A percentile compares a stretch with the other conserved stretches of the same genome.
phyloP scores from a whole-genome alignment of 1,140 invertebrate species.

The Octopus sinensis region DNA sequence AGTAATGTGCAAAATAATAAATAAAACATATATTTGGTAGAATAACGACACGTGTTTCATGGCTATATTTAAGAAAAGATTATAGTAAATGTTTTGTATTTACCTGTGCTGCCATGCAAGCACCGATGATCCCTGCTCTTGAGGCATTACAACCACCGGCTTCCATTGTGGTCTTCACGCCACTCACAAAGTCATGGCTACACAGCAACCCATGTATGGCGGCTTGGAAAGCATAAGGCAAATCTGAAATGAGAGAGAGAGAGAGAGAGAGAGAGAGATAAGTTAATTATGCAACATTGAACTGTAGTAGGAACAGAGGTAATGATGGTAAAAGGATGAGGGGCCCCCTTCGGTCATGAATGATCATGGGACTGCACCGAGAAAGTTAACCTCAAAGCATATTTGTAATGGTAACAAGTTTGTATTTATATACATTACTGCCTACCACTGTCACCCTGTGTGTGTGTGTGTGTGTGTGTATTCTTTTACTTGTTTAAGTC shows the following conservation, averaged over 20 bases:
- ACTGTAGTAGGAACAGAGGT: background rate
- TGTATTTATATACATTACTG: too few relatives aligned
- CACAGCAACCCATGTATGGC: conserved; percentile 43
- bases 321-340: background rate
- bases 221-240: conserved; percentile 47
- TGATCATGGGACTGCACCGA: too few relatives aligned
- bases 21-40: too few relatives aligned
- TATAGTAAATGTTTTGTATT: background rate
- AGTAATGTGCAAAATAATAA: too few relatives aligned
- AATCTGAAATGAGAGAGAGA: conserved; percentile 30
- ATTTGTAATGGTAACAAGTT: too few relatives aligned
- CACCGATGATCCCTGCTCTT: conserved; percentile 43
- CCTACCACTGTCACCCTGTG: too few relatives aligned
- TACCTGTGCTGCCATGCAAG: conserved; percentile 50
- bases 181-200: conserved; percentile 30
- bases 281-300: background rate
- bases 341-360: too few relatives aligned
- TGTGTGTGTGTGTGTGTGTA: too few relatives aligned
- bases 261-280: background rate
- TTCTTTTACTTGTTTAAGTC: too few relatives aligned
- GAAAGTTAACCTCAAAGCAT: too few relatives aligned
- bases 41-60: too few relatives aligned
- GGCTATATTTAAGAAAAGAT: too few relatives aligned
- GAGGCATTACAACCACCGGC: conserved; percentile 49
- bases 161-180: conserved; percentile 39